A percentile compares a stretch with the other conserved stretches of the same genome.
These are phyloP conservation scores for Dendronephthya gigantea DNA, from an alignment of 64 coral and sea anemone genomes.

Conservation along the genomic window DNA sequence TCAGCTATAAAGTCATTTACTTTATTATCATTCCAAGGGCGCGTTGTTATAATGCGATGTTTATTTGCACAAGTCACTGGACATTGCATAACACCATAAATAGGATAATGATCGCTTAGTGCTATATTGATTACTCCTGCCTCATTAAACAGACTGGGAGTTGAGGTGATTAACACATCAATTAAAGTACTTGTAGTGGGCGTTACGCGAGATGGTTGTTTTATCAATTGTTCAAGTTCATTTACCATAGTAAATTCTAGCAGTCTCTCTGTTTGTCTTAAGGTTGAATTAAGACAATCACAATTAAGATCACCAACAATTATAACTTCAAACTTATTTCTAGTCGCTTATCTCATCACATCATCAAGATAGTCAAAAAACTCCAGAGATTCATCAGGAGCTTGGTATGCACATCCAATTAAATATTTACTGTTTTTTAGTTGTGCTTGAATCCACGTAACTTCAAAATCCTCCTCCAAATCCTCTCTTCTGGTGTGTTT, in stretches of 20 bases:
- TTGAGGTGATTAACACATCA: conserved; percentile 3
- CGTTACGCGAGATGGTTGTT: background rate
- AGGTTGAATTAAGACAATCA: conserved; percentile 2
- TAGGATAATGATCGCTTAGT: conserved; percentile 22
- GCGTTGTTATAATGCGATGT: conserved; percentile 25
- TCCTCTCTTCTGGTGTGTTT: background rate
- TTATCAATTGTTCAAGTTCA: conserved; percentile 1
- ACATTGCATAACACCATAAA: background rate
- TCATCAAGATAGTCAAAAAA: too few species aligned
- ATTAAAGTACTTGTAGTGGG: background rate
- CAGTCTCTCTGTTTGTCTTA: conserved; percentile 13
- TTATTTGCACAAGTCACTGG: background rate
- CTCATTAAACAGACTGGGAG: background rate
- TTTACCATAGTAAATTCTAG: conserved; percentile 15
- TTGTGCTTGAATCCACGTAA: conserved; percentile 11
- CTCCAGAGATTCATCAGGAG: too few species aligned
- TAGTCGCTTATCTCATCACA: too few species aligned
- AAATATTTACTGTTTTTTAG: conserved; percentile 22
- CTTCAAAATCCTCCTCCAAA: conserved; percentile 19
- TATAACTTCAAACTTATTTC: background rate
- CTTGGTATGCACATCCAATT: conserved; percentile 4
- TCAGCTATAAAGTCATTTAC: background rate
- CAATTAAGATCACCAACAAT: conserved; percentile 16
- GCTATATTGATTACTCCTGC: background rate
- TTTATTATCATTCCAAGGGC: background rate